Conservation (phyloP, 2,888 invertebrate species). For the Orgyia antiqua region DNA sequence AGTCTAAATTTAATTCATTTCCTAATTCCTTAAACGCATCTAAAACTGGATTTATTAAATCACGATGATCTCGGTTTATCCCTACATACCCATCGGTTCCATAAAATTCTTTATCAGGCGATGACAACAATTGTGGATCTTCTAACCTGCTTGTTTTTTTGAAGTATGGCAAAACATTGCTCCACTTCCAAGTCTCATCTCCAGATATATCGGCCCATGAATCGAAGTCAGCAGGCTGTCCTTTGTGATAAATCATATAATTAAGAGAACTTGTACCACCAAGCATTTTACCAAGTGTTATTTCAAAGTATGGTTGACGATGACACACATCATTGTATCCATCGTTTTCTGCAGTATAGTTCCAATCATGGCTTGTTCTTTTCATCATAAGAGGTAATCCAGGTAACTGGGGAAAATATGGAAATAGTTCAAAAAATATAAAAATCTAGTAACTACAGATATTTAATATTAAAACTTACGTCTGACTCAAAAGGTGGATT, state of each 20-base stretch:
- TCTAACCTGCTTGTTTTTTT: conserved; percentile 31
- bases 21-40: conserved; percentile 52
- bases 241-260: conserved; percentile 35
- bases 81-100: conserved; percentile 26
- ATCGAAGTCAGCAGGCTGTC: conserved; percentile 35
- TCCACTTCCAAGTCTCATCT: conserved; percentile 37
- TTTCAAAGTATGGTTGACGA: conserved; percentile 16
- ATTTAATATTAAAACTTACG: conserved; percentile 19
- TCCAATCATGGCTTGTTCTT: conserved; percentile 32
- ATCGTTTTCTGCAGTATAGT: conserved; percentile 34
- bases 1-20: conserved; percentile 35
- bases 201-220: conserved; percentile 28
- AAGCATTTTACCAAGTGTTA: conserved; percentile 39
- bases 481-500: conserved; percentile 34
- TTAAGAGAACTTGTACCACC: conserved; percentile 43
- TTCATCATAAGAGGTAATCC: conserved; percentile 26
- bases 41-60: conserved; percentile 22
- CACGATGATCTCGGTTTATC: conserved; percentile 23
- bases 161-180: conserved; percentile 34
- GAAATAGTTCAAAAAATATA: too few species aligned
- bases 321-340: conserved; percentile 21
- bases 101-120: conserved; percentile 21
- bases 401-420: conserved; percentile 34
- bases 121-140: conserved; percentile 19
- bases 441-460: too few species aligned